Conservation (phyloP, 2,888 invertebrate species). For the Synanthedon andrenaeformis region DNA sequence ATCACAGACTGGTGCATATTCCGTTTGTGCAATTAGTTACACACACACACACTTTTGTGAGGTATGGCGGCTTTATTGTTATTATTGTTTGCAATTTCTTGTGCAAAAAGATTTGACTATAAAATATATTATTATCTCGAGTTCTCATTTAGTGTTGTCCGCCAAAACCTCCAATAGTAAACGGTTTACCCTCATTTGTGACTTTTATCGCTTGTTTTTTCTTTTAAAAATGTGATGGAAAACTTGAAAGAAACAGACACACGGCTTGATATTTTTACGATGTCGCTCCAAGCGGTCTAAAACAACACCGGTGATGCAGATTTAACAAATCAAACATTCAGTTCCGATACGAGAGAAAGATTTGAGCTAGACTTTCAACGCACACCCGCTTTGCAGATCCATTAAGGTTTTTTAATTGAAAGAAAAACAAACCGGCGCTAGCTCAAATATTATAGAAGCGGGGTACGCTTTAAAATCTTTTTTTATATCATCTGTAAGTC, state of each 20-base stretch:
- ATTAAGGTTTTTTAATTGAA: slow-evolving; percentile 13
- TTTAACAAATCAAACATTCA: slow-evolving; percentile 13
- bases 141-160: slow-evolving; percentile 2
- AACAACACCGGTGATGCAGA: slow-evolving; percentile 43
- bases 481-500: slow-evolving; percentile 47
- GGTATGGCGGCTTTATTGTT: background rate
- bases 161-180: slow-evolving; percentile 1
- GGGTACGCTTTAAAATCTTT: slow-evolving; percentile 26
- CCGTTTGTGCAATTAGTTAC: too few relatives aligned
- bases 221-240: slow-evolving; percentile 13
- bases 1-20: too few relatives aligned
- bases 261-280: slow-evolving; percentile 40
- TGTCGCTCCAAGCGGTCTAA: slow-evolving; percentile 54
- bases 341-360: slow-evolving; percentile 14
- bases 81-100: background rate
- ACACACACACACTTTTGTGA: background rate
- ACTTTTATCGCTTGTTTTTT: slow-evolving; percentile 27
- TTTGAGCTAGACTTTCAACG: slow-evolving; percentile 53
- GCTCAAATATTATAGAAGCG: slow-evolving; percentile 39
- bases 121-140: background rate
- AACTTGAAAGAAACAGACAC: slow-evolving; percentile 2
- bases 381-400: slow-evolving; percentile 39
- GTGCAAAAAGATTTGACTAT: background rate
- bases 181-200: slow-evolving; percentile 15
- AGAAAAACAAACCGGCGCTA: slow-evolving; percentile 48